Conservation (phyloP, 1,140 invertebrate species). For the Helicoverpa zea region DNA sequence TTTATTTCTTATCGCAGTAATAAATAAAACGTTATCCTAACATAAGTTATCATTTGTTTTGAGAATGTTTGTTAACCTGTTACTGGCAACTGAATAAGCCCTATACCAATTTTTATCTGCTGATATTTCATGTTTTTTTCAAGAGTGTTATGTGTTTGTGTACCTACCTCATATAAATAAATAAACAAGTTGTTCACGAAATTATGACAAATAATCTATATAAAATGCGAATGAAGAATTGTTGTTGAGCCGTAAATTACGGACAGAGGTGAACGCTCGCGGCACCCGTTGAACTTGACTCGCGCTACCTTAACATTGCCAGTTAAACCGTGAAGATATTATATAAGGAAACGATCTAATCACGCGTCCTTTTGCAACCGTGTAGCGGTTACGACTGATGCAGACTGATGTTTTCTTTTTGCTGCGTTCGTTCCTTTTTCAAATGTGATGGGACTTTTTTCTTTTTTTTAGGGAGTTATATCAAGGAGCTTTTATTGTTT, state of each 20-base stretch:
- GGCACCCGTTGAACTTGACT: constrained; percentile 75
- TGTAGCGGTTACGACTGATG: background rate
- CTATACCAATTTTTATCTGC: too few relatives aligned
- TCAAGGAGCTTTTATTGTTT: background rate
- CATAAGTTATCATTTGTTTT: too few relatives aligned
- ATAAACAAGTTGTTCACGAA: too few relatives aligned
- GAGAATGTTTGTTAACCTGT: too few relatives aligned
- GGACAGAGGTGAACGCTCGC: constrained; percentile 69
- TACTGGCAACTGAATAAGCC: too few relatives aligned
- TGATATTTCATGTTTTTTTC: too few relatives aligned
- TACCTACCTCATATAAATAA: too few relatives aligned
- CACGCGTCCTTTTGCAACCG: constrained; percentile 9
- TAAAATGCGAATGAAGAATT: constrained; percentile 18
- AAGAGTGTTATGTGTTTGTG: too few relatives aligned
- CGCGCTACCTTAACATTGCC: constrained; percentile 68
- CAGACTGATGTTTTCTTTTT: background rate
- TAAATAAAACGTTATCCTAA: too few relatives aligned
- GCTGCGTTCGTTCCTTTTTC: background rate
- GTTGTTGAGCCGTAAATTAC: constrained; percentile 38
- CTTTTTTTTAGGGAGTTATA: background rate
- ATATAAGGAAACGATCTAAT: constrained; percentile 51
- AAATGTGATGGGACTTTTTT: background rate
- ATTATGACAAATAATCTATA: background rate
- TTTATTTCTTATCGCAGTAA: too few relatives aligned
- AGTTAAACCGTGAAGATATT: constrained; percentile 49